Percentiles rank a stretch among this genome's conserved stretches.
These are phyloP conservation scores for Ranitomeya imitator DNA, from an alignment of 2,113 vertebrate species.

Conservation along the genomic window DNA sequence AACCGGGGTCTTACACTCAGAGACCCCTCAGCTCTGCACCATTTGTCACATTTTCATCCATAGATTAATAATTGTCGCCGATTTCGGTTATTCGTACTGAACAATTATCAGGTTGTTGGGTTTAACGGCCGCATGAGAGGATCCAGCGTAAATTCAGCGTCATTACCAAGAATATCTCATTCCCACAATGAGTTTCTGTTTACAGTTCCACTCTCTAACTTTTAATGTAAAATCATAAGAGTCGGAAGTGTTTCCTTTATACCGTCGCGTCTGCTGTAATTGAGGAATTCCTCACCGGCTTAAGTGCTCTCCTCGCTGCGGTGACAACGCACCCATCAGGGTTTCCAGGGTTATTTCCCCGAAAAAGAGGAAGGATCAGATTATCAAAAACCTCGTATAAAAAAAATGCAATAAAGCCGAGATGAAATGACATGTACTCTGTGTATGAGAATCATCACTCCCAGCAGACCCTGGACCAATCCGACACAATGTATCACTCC, in stretches of 20 bases:
- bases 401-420: too few relatives aligned
- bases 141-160: neutral
- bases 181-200: slow-evolving; percentile 46
- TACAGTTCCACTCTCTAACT: slow-evolving; percentile 56
- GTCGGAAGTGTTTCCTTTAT: slow-evolving; percentile 27
- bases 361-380: neutral
- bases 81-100: slow-evolving; percentile 6
- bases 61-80: neutral
- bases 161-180: slow-evolving; percentile 38
- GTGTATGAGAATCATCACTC: too few relatives aligned
- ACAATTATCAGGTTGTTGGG: slow-evolving; percentile 49
- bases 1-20: too few relatives aligned
- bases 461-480: too few relatives aligned
- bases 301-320: neutral
- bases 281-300: neutral
- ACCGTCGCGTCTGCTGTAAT: neutral
- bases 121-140: slow-evolving; percentile 46
- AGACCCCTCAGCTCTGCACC: neutral
- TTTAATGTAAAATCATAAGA: slow-evolving; percentile 53
- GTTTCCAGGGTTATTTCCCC: neutral
- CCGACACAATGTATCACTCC: too few relatives aligned
- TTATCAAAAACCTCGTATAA: too few relatives aligned
- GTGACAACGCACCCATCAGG: neutral
- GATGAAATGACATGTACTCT: too few relatives aligned
- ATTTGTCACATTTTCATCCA: neutral